Conservation (phyloP, 1,140 invertebrate genomes). For the Lepidotrigona ventralis region DNA sequence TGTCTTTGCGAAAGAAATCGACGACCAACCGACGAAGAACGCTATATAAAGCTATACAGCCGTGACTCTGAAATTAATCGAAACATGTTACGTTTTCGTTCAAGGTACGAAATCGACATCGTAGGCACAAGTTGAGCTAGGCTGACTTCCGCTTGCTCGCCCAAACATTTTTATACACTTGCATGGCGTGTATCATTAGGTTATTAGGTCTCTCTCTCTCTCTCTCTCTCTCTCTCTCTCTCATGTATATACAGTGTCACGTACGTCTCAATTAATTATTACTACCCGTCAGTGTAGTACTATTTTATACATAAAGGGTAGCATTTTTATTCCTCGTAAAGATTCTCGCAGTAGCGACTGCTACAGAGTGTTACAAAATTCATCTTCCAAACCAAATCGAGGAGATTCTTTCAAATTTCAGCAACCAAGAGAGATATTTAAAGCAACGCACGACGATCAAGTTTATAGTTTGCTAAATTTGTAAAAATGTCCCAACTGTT, state of each 20-base stretch:
- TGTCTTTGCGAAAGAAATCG: not conserved
- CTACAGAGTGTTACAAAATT: not conserved
- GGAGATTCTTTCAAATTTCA: no score
- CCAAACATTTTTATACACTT: slow-evolving; percentile 7
- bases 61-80: not conserved
- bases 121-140: not conserved
- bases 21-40: not conserved
- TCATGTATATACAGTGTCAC: no score
- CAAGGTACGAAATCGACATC: slow-evolving; percentile 64
- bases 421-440: no score
- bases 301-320: not conserved
- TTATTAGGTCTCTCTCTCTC: slow-evolving; percentile 14
- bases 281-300: no score
- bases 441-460: not conserved
- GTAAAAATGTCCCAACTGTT: not conserved
- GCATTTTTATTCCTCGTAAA: not conserved
- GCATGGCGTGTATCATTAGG: not conserved
- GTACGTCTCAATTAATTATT: no score
- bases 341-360: not conserved
- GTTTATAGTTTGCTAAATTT: not conserved
- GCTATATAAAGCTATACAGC: not conserved
- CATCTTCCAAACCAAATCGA: not conserved
- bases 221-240: not conserved
- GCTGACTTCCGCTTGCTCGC: not conserved
- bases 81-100: slow-evolving; percentile 43